These are phyloP conservation scores for Drosophila recens DNA, from an alignment of 2,888 invertebrate species.

Conservation along the genomic window DNA sequence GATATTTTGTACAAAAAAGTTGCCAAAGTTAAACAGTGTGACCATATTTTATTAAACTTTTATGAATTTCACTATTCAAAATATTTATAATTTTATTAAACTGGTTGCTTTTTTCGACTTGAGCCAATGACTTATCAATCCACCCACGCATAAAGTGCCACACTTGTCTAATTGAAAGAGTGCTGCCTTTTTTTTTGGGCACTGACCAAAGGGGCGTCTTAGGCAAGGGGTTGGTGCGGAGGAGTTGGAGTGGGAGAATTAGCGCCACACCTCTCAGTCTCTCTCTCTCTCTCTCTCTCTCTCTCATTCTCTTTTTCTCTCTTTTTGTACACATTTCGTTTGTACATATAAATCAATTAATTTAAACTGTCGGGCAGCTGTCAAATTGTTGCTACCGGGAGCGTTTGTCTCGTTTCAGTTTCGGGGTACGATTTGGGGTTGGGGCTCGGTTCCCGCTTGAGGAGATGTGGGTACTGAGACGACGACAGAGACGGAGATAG, in stretches of 20 bases:
- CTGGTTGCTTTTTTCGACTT: too few relatives aligned
- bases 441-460: constrained; percentile 20
- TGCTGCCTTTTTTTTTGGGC: constrained; percentile 11
- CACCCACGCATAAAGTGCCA: constrained; percentile 11
- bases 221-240: neutral
- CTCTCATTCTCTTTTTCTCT: constrained; percentile 9
- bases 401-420: constrained; percentile 51
- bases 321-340: constrained; percentile 39
- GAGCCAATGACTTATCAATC: neutral
- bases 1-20: too few relatives aligned
- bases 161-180: constrained; percentile 58
- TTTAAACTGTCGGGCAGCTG: constrained; percentile 83
- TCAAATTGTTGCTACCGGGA: constrained; percentile 83
- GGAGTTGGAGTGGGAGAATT: constrained; percentile 3
- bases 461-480: constrained; percentile 19
- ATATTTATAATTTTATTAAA: neutral
- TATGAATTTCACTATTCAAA: too few relatives aligned
- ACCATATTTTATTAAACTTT: too few relatives aligned
- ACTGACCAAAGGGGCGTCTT: neutral
- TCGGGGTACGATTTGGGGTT: constrained; percentile 25
- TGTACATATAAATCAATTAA: constrained; percentile 82
- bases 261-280: constrained; percentile 43
- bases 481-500: neutral
- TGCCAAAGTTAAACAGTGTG: too few relatives aligned
- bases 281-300: too few relatives aligned